A percentile compares a stretch with the other conserved stretches of the same genome.
These are phyloP conservation scores for Medauroidea extradentata DNA, from an alignment of 1,140 invertebrate genomes.

Conservation along the genomic window DNA sequence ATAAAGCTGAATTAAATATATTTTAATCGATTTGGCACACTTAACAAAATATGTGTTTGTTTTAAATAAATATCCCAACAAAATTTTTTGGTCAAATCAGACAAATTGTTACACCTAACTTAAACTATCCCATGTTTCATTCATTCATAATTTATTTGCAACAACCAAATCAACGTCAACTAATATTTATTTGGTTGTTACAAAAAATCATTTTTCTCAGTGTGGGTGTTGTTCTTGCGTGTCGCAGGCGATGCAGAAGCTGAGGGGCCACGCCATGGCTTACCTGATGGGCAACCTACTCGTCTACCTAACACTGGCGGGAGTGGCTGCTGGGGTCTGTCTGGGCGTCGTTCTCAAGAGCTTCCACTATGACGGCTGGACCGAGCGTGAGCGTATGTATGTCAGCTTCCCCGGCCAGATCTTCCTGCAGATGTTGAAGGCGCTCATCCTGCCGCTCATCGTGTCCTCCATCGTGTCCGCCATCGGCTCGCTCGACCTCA, in stretches of 20 bases:
- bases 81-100: no score
- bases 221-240: no score
- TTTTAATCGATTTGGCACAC: no score
- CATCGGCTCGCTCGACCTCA: constrained; percentile 71
- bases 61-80: no score
- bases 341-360: constrained; percentile 70
- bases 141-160: no score
- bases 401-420: constrained; percentile 82
- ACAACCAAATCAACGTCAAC: no score
- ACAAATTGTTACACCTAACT: no score
- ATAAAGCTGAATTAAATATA: no score
- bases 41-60: no score
- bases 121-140: no score
- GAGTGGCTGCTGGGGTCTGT: constrained; percentile 70
- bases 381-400: constrained; percentile 75
- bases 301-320: constrained; percentile 75
- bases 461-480: constrained; percentile 83
- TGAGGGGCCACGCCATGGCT: constrained; percentile 23
- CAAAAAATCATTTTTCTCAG: no score
- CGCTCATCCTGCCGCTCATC: constrained; percentile 82
- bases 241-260: background rate
- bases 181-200: no score
- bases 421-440: constrained; percentile 88
- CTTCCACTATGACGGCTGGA: constrained; percentile 53
- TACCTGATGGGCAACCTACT: constrained; percentile 72